A percentile compares a stretch with the other conserved stretches of the same genome.
These are phyloP conservation scores for Parapristionchus giblindavisi DNA, from an alignment of 2,888 invertebrate species.

Conservation along the genomic window DNA sequence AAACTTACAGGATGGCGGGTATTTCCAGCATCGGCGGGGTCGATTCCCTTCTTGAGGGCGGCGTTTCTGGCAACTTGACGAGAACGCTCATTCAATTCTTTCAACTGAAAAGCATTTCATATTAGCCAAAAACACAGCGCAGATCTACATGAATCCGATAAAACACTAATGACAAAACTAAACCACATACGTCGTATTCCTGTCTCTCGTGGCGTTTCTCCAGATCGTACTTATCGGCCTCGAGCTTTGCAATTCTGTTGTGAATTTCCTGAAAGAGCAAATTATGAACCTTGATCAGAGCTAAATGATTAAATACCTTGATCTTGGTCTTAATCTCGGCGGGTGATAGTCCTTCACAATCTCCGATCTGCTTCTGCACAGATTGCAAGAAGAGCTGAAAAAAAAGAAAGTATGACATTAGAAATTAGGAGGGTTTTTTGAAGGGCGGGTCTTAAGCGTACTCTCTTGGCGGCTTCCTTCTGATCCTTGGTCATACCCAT, in stretches of 20 bases:
- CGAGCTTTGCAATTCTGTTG: conserved; percentile 65
- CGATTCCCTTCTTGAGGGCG: conserved; percentile 62
- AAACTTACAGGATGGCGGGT: conserved; percentile 54
- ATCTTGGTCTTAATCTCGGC: conserved; percentile 62
- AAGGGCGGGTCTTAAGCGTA: conserved; percentile 38
- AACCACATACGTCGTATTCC: conserved; percentile 67
- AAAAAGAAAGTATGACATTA: background rate
- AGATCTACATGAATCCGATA: background rate
- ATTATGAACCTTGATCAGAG: background rate
- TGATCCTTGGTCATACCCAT: conserved; percentile 99
- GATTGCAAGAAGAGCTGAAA: conserved; percentile 48
- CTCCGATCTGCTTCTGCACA: conserved; percentile 51
- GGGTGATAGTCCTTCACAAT: conserved; percentile 45
- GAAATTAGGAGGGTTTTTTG: background rate
- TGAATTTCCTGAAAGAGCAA: conserved; percentile 59
- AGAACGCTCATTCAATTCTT: conserved; percentile 69
- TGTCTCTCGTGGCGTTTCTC: conserved; percentile 69
- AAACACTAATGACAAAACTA: background rate
- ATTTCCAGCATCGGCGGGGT: conserved; percentile 55
- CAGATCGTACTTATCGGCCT: conserved; percentile 68
- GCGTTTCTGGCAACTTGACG: conserved; percentile 66
- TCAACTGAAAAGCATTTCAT: conserved; percentile 54
- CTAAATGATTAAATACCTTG: conserved; percentile 39
- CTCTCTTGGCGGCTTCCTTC: conserved; percentile 90
- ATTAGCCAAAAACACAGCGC: background rate